phyloP scores from a whole-genome alignment of 2,113 vertebrate species.

The Brachionichthys hirsutus region DNA sequence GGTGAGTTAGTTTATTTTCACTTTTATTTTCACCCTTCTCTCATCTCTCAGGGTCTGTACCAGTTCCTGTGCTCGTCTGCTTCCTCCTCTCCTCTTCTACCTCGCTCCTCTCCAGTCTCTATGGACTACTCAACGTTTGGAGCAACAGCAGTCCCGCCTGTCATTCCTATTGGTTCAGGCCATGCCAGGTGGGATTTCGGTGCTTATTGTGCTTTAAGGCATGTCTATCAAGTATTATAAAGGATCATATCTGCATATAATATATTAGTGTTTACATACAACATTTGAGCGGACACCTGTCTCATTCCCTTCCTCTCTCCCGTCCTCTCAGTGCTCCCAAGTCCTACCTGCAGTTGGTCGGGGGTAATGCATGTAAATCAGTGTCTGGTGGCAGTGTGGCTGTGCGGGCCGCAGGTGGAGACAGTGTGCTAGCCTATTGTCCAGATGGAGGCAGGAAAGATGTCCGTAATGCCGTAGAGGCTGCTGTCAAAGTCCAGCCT shows the following conservation, averaged over 20 bases:
- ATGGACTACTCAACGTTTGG: constrained; percentile 79
- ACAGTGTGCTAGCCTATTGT: constrained; percentile 71
- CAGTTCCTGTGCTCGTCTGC: constrained; percentile 77
- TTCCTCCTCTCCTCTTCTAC: constrained; percentile 20
- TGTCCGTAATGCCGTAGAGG: constrained; percentile 83
- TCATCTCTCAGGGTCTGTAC: constrained; percentile 79
- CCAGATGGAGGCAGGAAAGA: constrained; percentile 85
- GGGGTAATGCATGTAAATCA: constrained; percentile 81
- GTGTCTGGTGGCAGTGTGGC: constrained; percentile 79
- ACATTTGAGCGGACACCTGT: no score
- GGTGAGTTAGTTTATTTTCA: no score
- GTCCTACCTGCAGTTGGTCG: constrained; percentile 79
- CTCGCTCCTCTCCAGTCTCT: constrained; percentile 34
- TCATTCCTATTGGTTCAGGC: constrained; percentile 59
- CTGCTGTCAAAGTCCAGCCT: constrained; percentile 80
- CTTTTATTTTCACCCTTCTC: neutral
- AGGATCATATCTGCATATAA: neutral
- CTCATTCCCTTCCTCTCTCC: no score
- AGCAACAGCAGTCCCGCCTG: constrained; percentile 28
- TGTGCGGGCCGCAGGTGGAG: constrained; percentile 69
- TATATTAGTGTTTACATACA: neutral
- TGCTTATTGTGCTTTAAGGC: neutral
- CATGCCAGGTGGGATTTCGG: constrained; percentile 63
- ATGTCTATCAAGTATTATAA: neutral
- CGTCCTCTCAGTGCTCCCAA: constrained; percentile 68